Conservation (phyloP, 2,797 vertebrate genomes). For the Hephaestus fuliginosus region DNA sequence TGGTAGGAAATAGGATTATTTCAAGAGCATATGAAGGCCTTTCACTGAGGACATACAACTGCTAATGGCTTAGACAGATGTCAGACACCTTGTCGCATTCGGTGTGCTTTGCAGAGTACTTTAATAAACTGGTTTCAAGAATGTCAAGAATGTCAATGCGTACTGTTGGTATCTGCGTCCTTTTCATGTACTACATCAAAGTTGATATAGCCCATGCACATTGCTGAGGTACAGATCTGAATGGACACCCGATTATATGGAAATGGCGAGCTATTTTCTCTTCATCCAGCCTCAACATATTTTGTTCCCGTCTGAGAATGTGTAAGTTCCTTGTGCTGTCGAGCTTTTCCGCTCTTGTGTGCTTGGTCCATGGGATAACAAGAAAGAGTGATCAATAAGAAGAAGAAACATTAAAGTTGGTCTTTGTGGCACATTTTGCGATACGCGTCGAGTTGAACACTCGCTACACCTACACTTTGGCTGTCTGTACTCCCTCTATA, state of each 20-base stretch:
- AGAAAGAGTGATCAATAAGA: slow-evolving; percentile 58
- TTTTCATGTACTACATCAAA: background rate
- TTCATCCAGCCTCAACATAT: slow-evolving; percentile 15
- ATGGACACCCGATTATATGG: background rate
- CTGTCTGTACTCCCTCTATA: slow-evolving; percentile 55
- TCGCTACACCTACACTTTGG: slow-evolving; percentile 62
- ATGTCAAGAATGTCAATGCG: background rate
- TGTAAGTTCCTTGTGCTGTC: slow-evolving; percentile 24
- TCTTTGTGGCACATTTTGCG: slow-evolving; percentile 46
- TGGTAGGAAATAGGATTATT: background rate
- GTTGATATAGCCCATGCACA: background rate
- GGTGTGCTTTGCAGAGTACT: background rate
- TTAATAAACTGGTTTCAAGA: background rate
- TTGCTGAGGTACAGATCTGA: background rate
- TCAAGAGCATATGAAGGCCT: slow-evolving; percentile 7
- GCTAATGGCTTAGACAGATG: background rate
- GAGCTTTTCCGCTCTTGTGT: slow-evolving; percentile 1
- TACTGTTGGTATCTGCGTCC: background rate
- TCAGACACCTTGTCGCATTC: background rate
- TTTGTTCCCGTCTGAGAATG: slow-evolving; percentile 5
- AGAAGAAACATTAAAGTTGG: slow-evolving; percentile 45
- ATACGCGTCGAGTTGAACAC: slow-evolving; percentile 38
- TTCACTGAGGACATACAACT: background rate
- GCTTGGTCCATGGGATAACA: slow-evolving; percentile 35
- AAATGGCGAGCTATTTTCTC: slow-evolving; percentile 15